Percentiles rank a stretch among this genome's conserved stretches.
Evolutionary conservation across 2,888 invertebrate species (phyloP).

Genomic region (Portevinia maculata): DNA sequence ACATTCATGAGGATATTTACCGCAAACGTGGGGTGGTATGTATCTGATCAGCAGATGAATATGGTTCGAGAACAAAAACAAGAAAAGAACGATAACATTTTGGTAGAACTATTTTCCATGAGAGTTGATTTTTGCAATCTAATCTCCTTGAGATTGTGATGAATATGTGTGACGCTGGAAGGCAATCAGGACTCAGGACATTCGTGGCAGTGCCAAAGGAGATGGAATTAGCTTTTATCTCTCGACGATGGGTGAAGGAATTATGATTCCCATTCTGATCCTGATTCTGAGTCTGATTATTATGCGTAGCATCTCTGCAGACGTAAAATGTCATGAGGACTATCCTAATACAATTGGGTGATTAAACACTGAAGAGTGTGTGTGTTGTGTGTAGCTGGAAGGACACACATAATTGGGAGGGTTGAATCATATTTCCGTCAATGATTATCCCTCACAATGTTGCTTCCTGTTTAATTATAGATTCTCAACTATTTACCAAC

Average conservation of each 20-base stretch:
- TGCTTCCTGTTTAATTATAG: slow-evolving; percentile 43
- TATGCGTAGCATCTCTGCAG: slow-evolving; percentile 43
- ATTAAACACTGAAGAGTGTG: slow-evolving; percentile 9
- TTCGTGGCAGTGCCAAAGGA: not conserved
- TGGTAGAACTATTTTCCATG: slow-evolving; percentile 37
- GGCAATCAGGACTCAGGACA: not conserved
- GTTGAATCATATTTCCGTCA: slow-evolving; percentile 45
- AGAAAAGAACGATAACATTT: slow-evolving; percentile 6
- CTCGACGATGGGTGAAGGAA: not conserved
- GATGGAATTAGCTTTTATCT: slow-evolving; percentile 28
- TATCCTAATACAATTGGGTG: slow-evolving; percentile 52
- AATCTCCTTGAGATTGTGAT: slow-evolving; percentile 15
- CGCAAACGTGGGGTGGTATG: not conserved
- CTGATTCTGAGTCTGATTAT: slow-evolving; percentile 28
- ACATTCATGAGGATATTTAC: not conserved
- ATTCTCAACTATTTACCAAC: not conserved
- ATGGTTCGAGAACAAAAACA: not conserved
- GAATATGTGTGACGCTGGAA: not conserved
- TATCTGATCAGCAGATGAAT: slow-evolving; percentile 9
- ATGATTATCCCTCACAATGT: slow-evolving; percentile 14
- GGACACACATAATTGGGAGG: not conserved
- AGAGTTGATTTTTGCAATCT: slow-evolving; percentile 32
- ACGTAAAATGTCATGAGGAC: slow-evolving; percentile 36
- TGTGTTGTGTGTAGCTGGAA: not conserved
- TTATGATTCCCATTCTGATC: slow-evolving; percentile 8